Percentiles rank a stretch among this genome's conserved stretches.
These are phyloP conservation scores for Todus mexicanus DNA, from an alignment of 2,797 vertebrate species.

Conservation along the genomic window DNA sequence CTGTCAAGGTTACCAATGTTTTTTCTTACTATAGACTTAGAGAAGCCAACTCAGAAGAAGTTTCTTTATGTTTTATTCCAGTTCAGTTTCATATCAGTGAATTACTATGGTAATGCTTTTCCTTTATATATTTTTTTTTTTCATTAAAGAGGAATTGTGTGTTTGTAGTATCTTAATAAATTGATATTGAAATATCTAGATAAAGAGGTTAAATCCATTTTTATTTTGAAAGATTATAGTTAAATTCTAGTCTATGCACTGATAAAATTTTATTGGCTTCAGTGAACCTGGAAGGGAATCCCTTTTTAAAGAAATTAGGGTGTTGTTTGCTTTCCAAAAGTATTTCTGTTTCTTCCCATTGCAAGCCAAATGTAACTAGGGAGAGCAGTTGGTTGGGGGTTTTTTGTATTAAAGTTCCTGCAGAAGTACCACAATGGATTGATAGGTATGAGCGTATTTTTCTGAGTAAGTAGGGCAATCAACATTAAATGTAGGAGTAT, in stretches of 20 bases:
- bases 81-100: background rate
- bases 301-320: background rate
- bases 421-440: background rate
- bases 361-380: background rate
- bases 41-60: background rate
- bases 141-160: background rate
- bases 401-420: background rate
- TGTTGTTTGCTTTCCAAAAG: background rate
- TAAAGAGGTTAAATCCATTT: conserved; percentile 10
- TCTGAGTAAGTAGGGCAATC: background rate
- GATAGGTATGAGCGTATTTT: background rate
- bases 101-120: background rate
- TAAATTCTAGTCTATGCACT: background rate
- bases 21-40: background rate
- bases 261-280: background rate
- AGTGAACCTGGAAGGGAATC: background rate
- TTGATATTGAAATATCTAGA: background rate
- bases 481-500: background rate
- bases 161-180: conserved; percentile 6
- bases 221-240: background rate
- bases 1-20: conserved; percentile 4
- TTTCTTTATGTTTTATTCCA: conserved; percentile 1
- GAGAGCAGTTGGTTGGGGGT: background rate
- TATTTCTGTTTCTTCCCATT: background rate
- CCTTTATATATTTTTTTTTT: background rate